Evolutionary conservation across 2,113 vertebrate genomes (phyloP).

Genomic region (Hydropotes inermis): DNA sequence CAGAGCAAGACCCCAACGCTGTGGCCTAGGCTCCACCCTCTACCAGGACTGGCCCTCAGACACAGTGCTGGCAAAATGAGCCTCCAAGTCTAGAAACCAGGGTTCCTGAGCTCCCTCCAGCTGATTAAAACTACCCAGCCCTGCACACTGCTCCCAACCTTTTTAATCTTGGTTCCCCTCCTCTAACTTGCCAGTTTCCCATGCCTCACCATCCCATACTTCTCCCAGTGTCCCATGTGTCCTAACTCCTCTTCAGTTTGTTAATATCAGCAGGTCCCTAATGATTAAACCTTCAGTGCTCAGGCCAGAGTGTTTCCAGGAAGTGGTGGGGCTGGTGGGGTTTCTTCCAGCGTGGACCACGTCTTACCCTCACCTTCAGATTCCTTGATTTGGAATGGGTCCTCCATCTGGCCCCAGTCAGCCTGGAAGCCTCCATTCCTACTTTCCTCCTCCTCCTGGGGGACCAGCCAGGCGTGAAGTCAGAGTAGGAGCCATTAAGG

Average conservation of each 20-base stretch:
- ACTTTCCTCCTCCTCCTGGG: not conserved
- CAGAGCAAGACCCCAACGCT: not conserved
- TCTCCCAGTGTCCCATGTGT: not conserved
- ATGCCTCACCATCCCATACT: not conserved
- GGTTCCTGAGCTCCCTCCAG: not conserved
- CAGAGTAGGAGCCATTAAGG: conserved; percentile 31
- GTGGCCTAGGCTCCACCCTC: not conserved
- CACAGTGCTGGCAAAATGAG: not conserved
- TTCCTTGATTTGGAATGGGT: not conserved
- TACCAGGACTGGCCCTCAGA: not conserved
- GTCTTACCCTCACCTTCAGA: not conserved
- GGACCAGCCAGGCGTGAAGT: conserved; percentile 22
- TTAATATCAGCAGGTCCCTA: not conserved
- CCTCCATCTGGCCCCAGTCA: not conserved
- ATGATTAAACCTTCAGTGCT: not conserved
- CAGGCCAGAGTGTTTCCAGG: not conserved
- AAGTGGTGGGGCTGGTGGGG: not conserved
- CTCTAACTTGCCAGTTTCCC: not conserved
- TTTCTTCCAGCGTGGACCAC: not conserved
- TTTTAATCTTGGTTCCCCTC: not conserved
- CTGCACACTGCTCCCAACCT: not conserved
- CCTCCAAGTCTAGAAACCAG: not conserved
- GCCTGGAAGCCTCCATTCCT: not conserved
- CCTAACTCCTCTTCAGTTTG: not conserved
- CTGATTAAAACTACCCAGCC: not conserved